Conservation (phyloP, 2,113 vertebrate genomes). For the Enhydra lutris region DNA sequence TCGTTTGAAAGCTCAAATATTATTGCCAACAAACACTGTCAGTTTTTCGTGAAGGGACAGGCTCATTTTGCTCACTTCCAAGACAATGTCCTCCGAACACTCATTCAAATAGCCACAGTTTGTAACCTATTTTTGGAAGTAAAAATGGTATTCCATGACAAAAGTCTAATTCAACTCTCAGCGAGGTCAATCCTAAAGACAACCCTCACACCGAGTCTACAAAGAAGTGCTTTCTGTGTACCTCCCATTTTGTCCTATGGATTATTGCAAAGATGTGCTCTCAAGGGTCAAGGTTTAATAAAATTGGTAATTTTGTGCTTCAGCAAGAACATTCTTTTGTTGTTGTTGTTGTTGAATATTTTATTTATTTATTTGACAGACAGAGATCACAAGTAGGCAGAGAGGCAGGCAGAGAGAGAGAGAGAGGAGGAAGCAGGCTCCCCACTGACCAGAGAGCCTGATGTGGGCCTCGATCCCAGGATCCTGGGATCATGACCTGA, state of each 20-base stretch:
- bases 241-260: not conserved
- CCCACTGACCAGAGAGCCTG: too few species aligned
- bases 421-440: too few species aligned
- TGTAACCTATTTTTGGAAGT: not conserved
- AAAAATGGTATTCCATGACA: not conserved
- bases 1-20: constrained; percentile 17
- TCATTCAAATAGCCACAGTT: not conserved
- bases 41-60: not conserved
- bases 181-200: not conserved
- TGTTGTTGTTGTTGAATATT: too few species aligned
- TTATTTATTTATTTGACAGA: too few species aligned
- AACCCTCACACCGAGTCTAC: not conserved
- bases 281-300: not conserved
- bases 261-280: not conserved
- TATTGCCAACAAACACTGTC: not conserved
- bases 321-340: not conserved
- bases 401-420: too few species aligned
- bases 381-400: too few species aligned
- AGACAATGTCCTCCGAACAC: not conserved
- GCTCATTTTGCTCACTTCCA: not conserved
- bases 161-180: not conserved
- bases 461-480: too few species aligned
- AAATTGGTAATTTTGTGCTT: not conserved
- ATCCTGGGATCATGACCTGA: too few species aligned
- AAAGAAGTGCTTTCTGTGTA: not conserved